These are phyloP conservation scores for Saccostrea glomerata DNA, from an alignment of 1,140 invertebrate species.

Conservation along the genomic window DNA sequence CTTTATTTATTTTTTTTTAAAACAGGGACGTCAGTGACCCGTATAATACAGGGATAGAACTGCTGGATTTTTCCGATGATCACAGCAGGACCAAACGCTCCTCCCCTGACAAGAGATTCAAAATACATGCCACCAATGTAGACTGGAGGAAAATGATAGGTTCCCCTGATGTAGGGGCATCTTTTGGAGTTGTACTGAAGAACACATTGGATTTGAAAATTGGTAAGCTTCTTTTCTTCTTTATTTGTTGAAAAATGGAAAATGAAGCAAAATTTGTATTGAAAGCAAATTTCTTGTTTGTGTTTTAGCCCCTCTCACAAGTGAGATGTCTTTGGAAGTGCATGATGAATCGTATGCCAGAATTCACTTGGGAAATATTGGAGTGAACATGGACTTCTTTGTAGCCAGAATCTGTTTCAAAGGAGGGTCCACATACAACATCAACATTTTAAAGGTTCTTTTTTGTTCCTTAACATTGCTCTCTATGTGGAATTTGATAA, in stretches of 20 bases:
- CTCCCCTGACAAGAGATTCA: conserved; percentile 42
- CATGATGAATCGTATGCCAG: conserved; percentile 65
- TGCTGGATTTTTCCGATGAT: not conserved
- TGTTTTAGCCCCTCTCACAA: conserved; percentile 48
- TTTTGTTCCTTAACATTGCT: not conserved
- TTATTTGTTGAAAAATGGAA: not conserved
- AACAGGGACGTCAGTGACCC: not conserved
- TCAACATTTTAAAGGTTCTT: conserved; percentile 67
- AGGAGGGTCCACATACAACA: conserved; percentile 62
- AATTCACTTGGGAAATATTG: conserved; percentile 63
- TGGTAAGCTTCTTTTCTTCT: conserved; percentile 52
- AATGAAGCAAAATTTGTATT: not conserved
- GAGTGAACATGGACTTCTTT: conserved; percentile 64
- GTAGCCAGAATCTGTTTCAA: conserved; percentile 64
- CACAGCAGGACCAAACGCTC: conserved; percentile 39
- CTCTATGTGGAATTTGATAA: not conserved
- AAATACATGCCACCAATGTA: conserved; percentile 58
- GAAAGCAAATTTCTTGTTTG: too few species aligned
- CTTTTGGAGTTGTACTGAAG: conserved; percentile 62
- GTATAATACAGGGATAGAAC: not conserved
- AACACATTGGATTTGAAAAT: conserved; percentile 63
- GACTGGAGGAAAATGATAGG: conserved; percentile 64
- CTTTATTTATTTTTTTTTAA: not conserved
- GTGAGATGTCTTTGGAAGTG: conserved; percentile 58
- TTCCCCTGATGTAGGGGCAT: conserved; percentile 59